Conservation (phyloP, 2,113 vertebrate genomes). For the Typhlomys cinereus region DNA sequence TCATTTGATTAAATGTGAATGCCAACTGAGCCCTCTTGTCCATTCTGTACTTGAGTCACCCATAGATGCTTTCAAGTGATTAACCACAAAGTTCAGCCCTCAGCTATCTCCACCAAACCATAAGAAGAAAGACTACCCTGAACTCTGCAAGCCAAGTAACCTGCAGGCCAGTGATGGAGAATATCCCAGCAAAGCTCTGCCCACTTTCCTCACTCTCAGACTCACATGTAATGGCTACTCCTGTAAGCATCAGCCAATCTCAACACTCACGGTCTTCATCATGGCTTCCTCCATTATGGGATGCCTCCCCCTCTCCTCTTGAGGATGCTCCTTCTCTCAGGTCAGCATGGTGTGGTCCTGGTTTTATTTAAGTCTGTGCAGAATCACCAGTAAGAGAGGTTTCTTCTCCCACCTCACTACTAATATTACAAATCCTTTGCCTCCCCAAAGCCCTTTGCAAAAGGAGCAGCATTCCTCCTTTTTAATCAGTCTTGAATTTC, state of each 20-base stretch:
- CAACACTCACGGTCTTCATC: neutral
- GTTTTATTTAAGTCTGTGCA: neutral
- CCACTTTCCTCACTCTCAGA: neutral
- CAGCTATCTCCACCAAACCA: neutral
- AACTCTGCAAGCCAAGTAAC: neutral
- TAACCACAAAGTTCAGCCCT: neutral
- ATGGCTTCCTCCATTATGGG: neutral
- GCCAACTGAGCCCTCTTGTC: neutral
- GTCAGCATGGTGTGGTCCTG: neutral
- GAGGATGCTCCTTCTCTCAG: neutral
- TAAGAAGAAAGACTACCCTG: neutral
- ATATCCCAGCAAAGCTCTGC: neutral
- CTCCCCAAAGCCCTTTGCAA: neutral
- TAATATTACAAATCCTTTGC: neutral
- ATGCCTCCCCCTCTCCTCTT: neutral
- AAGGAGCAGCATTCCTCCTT: neutral
- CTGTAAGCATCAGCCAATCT: neutral
- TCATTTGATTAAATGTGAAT: neutral
- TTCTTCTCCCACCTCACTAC: neutral
- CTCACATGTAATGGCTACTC: neutral
- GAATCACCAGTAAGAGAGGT: neutral
- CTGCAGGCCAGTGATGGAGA: neutral
- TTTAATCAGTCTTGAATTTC: neutral
- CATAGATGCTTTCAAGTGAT: rapidly evolving
- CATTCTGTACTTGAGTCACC: neutral